Evolutionary conservation across 1,140 invertebrate species (phyloP), one percentile per base, ranked within the genome.

Genomic region (Formica selysi): DNA sequence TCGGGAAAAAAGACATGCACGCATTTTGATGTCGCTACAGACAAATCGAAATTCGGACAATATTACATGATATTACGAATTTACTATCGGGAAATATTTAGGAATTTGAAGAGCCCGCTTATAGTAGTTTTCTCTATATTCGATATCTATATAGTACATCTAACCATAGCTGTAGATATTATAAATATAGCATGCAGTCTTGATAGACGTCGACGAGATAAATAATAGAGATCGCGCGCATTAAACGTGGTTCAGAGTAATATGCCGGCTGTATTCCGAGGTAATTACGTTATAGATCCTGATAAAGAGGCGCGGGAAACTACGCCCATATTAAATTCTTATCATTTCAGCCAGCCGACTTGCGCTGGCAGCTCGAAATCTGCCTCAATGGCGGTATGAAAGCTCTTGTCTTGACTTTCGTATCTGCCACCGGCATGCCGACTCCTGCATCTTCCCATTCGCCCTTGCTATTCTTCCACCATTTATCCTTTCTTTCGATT

Each of bases 291-390:
- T 36, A 70, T 70, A 22, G 41, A 29, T 44, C 29, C 51, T 65
- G 86, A 78, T 85, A 85, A 76, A 76, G 64, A 51, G 48, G 13
- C 16, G 48, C 81, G 41, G 13, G 70, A 16, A 76, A 16, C 71
- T 68, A 81, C 80, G 76, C 61, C 61, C 81, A 87, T 85, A 90
- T 90, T 90, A 90, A 89, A 91, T 88, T 91, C 90, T 91, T 91
- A 90, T 90, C 88, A 85, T 89, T 90, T 89, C 89, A 78, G 86
- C 68, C 59, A 84, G 86, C 22, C 76, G 86, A 86, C 73, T 83
- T 26, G 38, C 74, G 70, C 65, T 73, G 48, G 48, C 48, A 51
- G 54, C 79, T 87, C 44, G 86, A 85, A 84, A 89, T 87, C 78
- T 78, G 73, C 71, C 54, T 76, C 67, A 85, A 86, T 36, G 68